Percentiles rank a stretch among this genome's conserved stretches.
phyloP scores from a whole-genome alignment of 2,113 vertebrate species.

The Centropus unirufus region DNA sequence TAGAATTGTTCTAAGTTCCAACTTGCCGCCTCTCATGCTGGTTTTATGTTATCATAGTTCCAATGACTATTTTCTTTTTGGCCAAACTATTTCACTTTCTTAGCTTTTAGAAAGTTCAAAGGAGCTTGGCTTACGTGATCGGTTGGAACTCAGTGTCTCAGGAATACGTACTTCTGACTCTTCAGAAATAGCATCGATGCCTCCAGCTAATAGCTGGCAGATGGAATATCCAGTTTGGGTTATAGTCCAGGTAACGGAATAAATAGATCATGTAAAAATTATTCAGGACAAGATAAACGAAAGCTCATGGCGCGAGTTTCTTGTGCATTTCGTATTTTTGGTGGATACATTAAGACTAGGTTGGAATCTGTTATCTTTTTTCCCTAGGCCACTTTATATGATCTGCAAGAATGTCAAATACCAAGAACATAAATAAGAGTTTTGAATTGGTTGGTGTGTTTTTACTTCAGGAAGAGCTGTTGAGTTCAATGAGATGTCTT shows the following conservation, averaged over 20 bases:
- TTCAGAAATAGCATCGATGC: not conserved
- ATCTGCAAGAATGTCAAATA: not conserved
- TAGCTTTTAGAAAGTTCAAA: not conserved
- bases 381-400: not conserved
- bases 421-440: not conserved
- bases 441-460: not conserved
- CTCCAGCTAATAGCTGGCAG: not conserved
- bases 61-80: not conserved
- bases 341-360: not conserved
- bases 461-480: not conserved
- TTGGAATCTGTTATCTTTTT: not conserved
- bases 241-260: not conserved
- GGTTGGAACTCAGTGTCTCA: not conserved
- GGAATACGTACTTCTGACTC: not conserved
- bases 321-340: not conserved
- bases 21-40: not conserved
- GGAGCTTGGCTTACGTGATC: not conserved
- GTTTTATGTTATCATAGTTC: not conserved
- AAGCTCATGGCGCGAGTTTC: fast-evolving
- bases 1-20: not conserved
- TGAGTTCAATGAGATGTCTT: not conserved
- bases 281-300: not conserved
- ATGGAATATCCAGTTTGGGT: not conserved
- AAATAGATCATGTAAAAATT: not conserved
- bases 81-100: not conserved